These are phyloP conservation scores for Meteorus colon DNA, from an alignment of 2,888 invertebrate genomes.

Conservation along the genomic window DNA sequence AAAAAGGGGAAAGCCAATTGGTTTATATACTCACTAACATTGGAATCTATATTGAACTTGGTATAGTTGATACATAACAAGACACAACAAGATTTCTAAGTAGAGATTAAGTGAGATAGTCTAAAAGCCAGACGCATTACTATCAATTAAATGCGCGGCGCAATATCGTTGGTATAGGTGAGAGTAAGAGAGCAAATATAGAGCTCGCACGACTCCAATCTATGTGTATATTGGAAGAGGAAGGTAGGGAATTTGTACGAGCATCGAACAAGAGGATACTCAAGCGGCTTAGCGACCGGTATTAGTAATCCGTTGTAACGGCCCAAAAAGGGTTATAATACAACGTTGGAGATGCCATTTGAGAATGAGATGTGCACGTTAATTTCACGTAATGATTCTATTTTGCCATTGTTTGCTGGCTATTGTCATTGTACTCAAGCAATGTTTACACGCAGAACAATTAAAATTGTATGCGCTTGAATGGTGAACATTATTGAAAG, in stretches of 20 bases:
- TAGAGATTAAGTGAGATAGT: conserved; percentile 50
- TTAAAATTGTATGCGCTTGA: too few relatives aligned
- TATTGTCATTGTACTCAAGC: not conserved
- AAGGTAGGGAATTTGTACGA: not conserved
- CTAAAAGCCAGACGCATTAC: conserved; percentile 58
- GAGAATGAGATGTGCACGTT: conserved; percentile 5
- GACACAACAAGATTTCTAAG: conserved; percentile 39
- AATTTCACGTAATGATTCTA: conserved; percentile 17
- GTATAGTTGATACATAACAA: conserved; percentile 42
- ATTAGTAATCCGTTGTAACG: conserved; percentile 54
- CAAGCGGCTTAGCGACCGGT: conserved; percentile 48
- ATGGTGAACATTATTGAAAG: too few relatives aligned
- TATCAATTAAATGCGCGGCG: conserved; percentile 59
- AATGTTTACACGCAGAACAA: not conserved
- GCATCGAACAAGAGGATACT: conserved; percentile 39
- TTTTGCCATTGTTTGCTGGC: conserved; percentile 8
- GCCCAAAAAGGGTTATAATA: conserved; percentile 37
- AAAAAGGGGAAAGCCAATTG: conserved; percentile 30
- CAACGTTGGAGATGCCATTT: not conserved
- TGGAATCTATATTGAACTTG: conserved; percentile 25
- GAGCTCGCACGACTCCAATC: conserved; percentile 30
- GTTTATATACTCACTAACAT: conserved; percentile 38
- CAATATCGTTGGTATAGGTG: conserved; percentile 40
- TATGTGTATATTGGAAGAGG: conserved; percentile 20
- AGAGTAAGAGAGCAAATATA: conserved; percentile 40